phyloP scores from a whole-genome alignment of 2,797 vertebrate genomes.

The Etheostoma perlongum region DNA sequence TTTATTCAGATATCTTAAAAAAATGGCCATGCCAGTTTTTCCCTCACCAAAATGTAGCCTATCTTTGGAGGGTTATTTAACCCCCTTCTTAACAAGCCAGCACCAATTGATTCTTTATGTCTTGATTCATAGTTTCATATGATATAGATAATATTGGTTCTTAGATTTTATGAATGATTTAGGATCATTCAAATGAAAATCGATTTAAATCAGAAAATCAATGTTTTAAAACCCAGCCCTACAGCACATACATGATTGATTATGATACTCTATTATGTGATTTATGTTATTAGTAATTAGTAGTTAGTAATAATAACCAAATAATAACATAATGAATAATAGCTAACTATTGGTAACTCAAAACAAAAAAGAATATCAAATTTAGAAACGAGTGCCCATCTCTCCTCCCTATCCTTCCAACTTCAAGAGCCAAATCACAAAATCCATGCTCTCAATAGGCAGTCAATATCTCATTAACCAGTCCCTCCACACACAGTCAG shows the following conservation, averaged over 20 bases:
- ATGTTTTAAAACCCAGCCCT: too few relatives aligned
- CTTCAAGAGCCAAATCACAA: conserved; percentile 83
- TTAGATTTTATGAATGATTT: too few relatives aligned
- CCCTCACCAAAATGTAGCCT: too few relatives aligned
- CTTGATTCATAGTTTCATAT: too few relatives aligned
- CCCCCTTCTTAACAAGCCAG: too few relatives aligned
- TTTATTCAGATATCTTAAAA: too few relatives aligned
- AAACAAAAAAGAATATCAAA: conserved; percentile 28
- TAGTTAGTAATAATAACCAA: conserved; percentile 2
- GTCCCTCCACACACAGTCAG: conserved; percentile 76
- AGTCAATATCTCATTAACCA: conserved; percentile 90
- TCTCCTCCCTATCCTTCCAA: conserved; percentile 31
- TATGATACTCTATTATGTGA: neutral
- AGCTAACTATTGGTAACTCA: neutral
- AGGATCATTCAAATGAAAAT: too few relatives aligned
- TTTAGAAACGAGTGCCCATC: conserved; percentile 30
- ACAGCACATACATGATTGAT: neutral
- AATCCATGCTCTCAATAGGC: conserved; percentile 87
- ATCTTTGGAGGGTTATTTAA: too few relatives aligned
- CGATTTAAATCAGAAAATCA: too few relatives aligned
- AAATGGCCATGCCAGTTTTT: too few relatives aligned
- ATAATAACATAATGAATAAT: neutral
- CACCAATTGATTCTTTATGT: too few relatives aligned
- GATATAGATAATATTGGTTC: too few relatives aligned
- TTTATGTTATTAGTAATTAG: neutral